Evolutionary conservation across 35 echinoderm and acorn worm species (phyloP).

Genomic region (Strongylocentrotus purpuratus): DNA sequence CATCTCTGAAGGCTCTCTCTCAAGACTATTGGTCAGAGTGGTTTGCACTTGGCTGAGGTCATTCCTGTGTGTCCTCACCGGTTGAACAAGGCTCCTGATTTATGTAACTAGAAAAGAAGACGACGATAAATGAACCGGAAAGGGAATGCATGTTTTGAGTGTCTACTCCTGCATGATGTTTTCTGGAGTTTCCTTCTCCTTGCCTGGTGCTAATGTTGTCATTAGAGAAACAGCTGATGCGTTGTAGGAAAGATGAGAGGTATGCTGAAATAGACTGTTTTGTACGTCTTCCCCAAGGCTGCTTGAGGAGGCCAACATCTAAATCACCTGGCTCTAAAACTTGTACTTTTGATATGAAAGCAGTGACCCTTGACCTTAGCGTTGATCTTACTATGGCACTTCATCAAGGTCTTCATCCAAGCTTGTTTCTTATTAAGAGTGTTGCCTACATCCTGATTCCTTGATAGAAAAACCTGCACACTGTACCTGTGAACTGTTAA

Average conservation of each 20-base stretch:
- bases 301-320: neutral
- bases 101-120: neutral
- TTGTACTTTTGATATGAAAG: neutral
- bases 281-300: neutral
- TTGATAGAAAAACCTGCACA: neutral
- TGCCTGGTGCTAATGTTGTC: neutral
- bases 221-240: neutral
- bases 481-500: neutral
- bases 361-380: neutral
- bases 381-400: neutral
- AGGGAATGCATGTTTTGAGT: neutral
- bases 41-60: neutral
- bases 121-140: neutral
- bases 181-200: neutral
- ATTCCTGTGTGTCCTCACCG: neutral
- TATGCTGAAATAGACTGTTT: neutral
- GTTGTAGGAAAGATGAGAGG: neutral
- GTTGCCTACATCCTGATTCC: neutral
- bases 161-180: neutral
- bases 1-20: neutral
- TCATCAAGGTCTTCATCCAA: neutral
- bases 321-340: neutral
- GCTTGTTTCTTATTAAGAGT: no score
- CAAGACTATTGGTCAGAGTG: neutral
- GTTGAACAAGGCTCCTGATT: neutral